Conservation (phyloP, 2,888 invertebrate species). For the Dastarcus helophoroides region DNA sequence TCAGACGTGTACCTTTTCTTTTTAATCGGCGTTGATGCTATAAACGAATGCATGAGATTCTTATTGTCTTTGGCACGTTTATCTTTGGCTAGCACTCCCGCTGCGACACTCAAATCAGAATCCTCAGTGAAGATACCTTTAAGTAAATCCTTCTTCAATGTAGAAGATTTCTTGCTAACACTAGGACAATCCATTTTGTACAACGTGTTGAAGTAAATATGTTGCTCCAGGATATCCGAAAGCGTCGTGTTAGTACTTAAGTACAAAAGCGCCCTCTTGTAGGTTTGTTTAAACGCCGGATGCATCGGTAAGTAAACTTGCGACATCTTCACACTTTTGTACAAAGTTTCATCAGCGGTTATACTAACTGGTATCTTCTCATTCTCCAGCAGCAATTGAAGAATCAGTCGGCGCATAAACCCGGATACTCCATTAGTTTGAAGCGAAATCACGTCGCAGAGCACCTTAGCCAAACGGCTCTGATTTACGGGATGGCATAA, state of each 20-base stretch:
- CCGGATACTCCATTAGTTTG: slow-evolving; percentile 64
- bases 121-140: slow-evolving; percentile 37
- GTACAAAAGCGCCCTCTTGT: slow-evolving; percentile 58
- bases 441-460: slow-evolving; percentile 63
- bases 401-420: slow-evolving; percentile 74
- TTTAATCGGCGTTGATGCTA: slow-evolving; percentile 29
- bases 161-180: slow-evolving; percentile 13
- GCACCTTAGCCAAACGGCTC: slow-evolving; percentile 64
- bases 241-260: slow-evolving; percentile 68
- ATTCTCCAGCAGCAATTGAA: slow-evolving; percentile 76
- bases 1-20: slow-evolving; percentile 29
- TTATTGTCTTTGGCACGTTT: slow-evolving; percentile 77
- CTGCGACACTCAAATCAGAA: slow-evolving; percentile 58
- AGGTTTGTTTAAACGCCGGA: slow-evolving; percentile 61
- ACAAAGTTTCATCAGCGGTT: slow-evolving; percentile 35
- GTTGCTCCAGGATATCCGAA: slow-evolving; percentile 58
- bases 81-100: slow-evolving; percentile 80
- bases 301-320: slow-evolving; percentile 40
- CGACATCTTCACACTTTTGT: slow-evolving; percentile 29
- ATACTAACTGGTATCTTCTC: slow-evolving; percentile 74
- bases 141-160: slow-evolving; percentile 21
- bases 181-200: slow-evolving; percentile 20
- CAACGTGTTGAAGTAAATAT: slow-evolving; percentile 36
- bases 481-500: slow-evolving; percentile 79
- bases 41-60: slow-evolving; percentile 40